Evolutionary conservation across 2,888 invertebrate genomes (phyloP).

Genomic region (Hoplodrina blanda): DNA sequence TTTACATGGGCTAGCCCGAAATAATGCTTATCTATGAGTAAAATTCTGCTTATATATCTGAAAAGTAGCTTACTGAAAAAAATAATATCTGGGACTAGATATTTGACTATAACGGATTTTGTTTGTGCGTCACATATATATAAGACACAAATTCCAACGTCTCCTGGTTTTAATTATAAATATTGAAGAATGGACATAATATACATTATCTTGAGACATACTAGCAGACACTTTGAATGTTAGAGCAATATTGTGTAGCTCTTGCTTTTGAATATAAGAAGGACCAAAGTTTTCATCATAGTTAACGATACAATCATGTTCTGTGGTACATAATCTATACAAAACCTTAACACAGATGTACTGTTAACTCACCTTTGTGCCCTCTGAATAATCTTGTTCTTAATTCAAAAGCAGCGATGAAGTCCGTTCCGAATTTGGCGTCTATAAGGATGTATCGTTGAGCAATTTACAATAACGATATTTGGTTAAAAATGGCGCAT

Average conservation of each 20-base stretch:
- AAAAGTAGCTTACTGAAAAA: constrained; percentile 78
- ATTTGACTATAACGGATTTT: constrained; percentile 86
- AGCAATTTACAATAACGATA: constrained; percentile 69
- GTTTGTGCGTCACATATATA: constrained; percentile 74
- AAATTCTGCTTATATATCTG: constrained; percentile 76
- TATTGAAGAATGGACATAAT: constrained; percentile 65
- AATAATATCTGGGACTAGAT: constrained; percentile 87
- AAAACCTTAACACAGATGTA: constrained; percentile 6
- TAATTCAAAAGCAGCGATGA: constrained; percentile 40
- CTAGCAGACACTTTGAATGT: constrained; percentile 51
- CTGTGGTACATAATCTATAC: not conserved
- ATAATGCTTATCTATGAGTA: constrained; percentile 77
- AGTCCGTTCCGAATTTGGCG: constrained; percentile 62
- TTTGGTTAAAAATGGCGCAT: constrained; percentile 75
- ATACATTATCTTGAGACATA: constrained; percentile 59
- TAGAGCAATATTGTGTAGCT: constrained; percentile 43
- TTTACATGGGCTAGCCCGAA: constrained; percentile 67
- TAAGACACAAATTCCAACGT: constrained; percentile 60
- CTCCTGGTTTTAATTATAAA: constrained; percentile 59
- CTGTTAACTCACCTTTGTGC: not conserved
- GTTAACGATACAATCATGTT: not conserved
- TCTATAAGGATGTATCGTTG: constrained; percentile 55
- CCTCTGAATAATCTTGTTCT: constrained; percentile 22
- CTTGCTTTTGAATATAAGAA: constrained; percentile 23
- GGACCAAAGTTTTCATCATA: constrained; percentile 1